Conservation (phyloP, 2,113 vertebrate genomes). For the Nothoprocta perdicaria region DNA sequence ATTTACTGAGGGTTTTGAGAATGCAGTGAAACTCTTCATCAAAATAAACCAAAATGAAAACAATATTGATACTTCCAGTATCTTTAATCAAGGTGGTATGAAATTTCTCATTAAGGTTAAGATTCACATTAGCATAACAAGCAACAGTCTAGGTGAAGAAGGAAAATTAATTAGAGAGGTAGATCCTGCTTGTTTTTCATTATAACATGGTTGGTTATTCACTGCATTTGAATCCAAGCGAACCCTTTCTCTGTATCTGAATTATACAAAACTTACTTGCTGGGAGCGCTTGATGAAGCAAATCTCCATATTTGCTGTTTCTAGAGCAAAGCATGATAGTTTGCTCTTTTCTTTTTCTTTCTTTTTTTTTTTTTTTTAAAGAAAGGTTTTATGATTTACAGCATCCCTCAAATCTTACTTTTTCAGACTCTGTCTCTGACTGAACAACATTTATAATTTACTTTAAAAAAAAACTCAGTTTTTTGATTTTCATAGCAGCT, state of each 20-base stretch:
- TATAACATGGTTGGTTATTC: neutral
- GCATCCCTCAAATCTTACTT: constrained; percentile 16
- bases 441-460: constrained; percentile 44
- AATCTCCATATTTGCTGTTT: neutral
- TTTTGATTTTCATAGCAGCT: constrained; percentile 60
- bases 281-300: neutral
- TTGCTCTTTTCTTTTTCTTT: neutral
- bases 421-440: neutral
- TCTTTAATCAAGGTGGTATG: constrained; percentile 2
- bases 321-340: neutral
- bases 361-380: neutral
- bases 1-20: neutral
- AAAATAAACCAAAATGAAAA: constrained; percentile 1
- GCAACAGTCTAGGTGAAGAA: constrained; percentile 6
- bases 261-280: neutral
- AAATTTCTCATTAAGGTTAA: constrained; percentile 42
- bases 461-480: constrained; percentile 43
- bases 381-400: neutral
- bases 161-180: constrained; percentile 28
- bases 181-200: neutral
- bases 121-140: constrained; percentile 26
- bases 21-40: neutral
- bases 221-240: constrained; percentile 2
- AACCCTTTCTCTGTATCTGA: neutral
- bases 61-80: neutral